A percentile compares a stretch with the other conserved stretches of the same genome.
phyloP scores from a whole-genome alignment of 2,888 invertebrate species.

The Troides helena region DNA sequence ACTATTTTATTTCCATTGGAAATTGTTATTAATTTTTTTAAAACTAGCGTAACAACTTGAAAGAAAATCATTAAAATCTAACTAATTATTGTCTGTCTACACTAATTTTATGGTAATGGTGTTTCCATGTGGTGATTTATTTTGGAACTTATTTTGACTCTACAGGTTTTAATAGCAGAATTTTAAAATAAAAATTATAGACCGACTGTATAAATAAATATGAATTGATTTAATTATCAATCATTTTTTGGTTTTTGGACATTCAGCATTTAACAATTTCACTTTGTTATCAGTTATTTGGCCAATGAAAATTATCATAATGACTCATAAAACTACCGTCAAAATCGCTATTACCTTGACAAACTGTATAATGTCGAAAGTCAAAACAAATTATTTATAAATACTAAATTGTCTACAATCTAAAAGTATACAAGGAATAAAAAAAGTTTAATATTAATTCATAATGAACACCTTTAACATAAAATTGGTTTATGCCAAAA shows the following conservation, averaged over 20 bases:
- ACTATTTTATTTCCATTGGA: constrained; percentile 58
- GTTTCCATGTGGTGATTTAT: no score
- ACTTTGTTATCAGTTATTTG: not conserved
- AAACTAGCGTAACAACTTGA: constrained; percentile 52
- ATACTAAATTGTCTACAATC: not conserved
- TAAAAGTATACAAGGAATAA: not conserved
- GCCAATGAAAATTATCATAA: not conserved
- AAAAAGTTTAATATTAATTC: not conserved
- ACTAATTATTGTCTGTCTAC: not conserved
- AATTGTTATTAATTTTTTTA: constrained; percentile 47
- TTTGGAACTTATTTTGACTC: no score
- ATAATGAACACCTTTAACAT: not conserved
- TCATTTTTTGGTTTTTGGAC: no score
- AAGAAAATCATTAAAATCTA: not conserved
- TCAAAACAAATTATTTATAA: not conserved
- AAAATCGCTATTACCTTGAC: not conserved
- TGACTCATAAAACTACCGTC: not conserved
- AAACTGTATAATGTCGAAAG: constrained; percentile 1
- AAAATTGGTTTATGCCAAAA: constrained; percentile 1
- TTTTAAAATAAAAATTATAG: no score
- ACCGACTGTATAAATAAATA: no score
- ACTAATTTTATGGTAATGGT: not conserved
- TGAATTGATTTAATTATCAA: no score
- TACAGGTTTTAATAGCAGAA: no score
- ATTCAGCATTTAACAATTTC: not conserved